These are phyloP conservation scores for Stichopus horrens DNA, from an alignment of 53 echinoderm and acorn worm genomes.

Conservation along the genomic window DNA sequence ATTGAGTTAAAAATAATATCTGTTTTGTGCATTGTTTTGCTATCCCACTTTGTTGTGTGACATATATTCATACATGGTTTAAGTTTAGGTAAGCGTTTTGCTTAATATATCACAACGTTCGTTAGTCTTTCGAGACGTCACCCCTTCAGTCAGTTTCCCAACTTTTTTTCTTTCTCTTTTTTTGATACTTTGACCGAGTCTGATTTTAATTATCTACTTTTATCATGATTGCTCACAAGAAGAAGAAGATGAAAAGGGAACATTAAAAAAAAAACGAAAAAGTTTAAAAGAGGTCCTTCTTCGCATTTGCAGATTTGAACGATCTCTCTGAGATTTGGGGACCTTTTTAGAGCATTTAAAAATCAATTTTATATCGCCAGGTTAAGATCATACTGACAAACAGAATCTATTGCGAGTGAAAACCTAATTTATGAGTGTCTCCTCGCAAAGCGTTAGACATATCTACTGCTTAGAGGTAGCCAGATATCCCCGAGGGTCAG, in stretches of 20 bases:
- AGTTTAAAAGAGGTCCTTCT: not conserved
- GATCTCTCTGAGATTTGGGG: constrained; percentile 24
- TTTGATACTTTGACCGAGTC: not conserved
- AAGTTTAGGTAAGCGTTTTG: too few species aligned
- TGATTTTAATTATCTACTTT: not conserved
- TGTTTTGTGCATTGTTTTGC: too few species aligned
- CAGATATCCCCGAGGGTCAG: constrained; percentile 12
- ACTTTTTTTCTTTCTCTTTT: not conserved
- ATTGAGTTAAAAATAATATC: too few species aligned
- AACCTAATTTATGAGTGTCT: constrained; percentile 7
- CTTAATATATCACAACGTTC: too few species aligned
- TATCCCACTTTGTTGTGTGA: too few species aligned
- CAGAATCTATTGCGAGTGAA: not conserved
- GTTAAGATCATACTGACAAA: constrained; percentile 32
- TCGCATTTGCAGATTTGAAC: constrained; percentile 11
- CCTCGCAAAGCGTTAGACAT: not conserved
- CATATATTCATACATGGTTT: too few species aligned
- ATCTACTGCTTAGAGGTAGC: not conserved
- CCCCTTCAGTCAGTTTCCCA: too few species aligned
- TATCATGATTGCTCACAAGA: not conserved
- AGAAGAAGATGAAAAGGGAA: not conserved
- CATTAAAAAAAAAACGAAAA: not conserved
- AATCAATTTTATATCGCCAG: constrained; percentile 27
- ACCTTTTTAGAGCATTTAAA: constrained; percentile 36
- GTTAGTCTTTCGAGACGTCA: too few species aligned